Evolutionary conservation across 2,797 vertebrate genomes (phyloP).

Genomic region (Enteromius viviparus): DNA sequence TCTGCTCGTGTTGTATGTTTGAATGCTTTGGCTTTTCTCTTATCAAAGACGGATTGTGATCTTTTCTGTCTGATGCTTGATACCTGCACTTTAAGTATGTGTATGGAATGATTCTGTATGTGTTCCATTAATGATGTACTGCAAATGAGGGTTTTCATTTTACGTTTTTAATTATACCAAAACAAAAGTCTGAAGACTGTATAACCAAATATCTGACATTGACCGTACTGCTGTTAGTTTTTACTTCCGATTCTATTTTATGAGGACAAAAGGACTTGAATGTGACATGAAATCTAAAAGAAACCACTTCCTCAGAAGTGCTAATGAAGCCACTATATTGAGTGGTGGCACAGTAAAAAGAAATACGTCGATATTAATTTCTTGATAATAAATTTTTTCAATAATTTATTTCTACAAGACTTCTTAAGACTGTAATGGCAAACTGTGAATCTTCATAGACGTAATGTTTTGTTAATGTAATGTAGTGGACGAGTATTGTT

Average conservation of each 20-base stretch:
- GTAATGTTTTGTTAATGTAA: conserved; percentile 7
- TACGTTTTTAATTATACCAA: conserved; percentile 7
- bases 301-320: background rate
- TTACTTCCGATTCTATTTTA: background rate
- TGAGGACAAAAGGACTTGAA: conserved; percentile 25
- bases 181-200: background rate
- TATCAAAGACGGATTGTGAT: background rate
- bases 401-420: background rate
- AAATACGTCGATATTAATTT: background rate
- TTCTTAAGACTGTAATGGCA: background rate
- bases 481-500: conserved; percentile 10
- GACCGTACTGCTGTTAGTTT: background rate
- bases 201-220: conserved; percentile 22
- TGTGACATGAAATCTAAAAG: background rate
- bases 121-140: background rate
- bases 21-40: conserved; percentile 17
- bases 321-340: background rate
- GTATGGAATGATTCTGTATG: background rate
- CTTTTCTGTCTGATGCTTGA: background rate
- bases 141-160: background rate
- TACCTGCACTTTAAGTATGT: conserved; percentile 15
- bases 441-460: background rate
- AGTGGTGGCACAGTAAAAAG: background rate
- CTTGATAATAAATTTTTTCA: background rate
- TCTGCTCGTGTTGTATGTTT: conserved; percentile 17